Base-by-base conservation (phyloP, 2,797 vertebrate species). In the Kryptopterus vitreolus region DNA sequence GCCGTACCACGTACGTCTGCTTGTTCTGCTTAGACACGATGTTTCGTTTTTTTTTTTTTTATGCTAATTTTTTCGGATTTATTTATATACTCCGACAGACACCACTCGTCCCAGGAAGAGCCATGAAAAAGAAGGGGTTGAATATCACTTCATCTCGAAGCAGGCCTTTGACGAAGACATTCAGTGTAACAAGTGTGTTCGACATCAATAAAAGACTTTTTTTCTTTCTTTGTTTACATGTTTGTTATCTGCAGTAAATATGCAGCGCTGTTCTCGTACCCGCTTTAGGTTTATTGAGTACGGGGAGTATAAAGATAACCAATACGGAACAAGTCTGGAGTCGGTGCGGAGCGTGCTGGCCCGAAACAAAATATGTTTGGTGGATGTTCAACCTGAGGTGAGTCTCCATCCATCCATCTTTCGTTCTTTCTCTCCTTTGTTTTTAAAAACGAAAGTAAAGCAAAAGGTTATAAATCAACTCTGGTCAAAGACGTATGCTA, bases 311-410 rank as follows among this genome's bases (percentile, higher is more conserved):
- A 97, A 98, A 81, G 96, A 96, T 10, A 96, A 98, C 73, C 91
- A 96, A 70, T 99, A 99, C 0, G 97, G 97, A 35, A 99, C 96
- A 76, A 97, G 95, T 84, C 89, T 98, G 84, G 96, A 96, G 71
- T 96, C 97, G 77, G 96, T 99, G 86, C 93, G 93, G 12, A 89
- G 88, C 3, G 91, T 96, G 79, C 88, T 96, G 93, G 92, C 92
- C 87, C 95, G 92, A 82, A 96, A 95, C 90, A 98, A 97, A 89
- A 88, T 94, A 63, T 98, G 97, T 87, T 85, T 99, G 86, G 95
- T 99, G 92, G 97, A 99, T 73, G 93, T 97, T 75, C 95, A 97
- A 31, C 96, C 97, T 15, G 96, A 97, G 89, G 97, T 98, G 83
- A 93, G 95, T 59, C 0, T 74, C 4, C 18, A 3, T 38, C 31